These are phyloP conservation scores for Acanthosepion pharaonis DNA, from an alignment of 2,888 invertebrate genomes.

Conservation along the genomic window DNA sequence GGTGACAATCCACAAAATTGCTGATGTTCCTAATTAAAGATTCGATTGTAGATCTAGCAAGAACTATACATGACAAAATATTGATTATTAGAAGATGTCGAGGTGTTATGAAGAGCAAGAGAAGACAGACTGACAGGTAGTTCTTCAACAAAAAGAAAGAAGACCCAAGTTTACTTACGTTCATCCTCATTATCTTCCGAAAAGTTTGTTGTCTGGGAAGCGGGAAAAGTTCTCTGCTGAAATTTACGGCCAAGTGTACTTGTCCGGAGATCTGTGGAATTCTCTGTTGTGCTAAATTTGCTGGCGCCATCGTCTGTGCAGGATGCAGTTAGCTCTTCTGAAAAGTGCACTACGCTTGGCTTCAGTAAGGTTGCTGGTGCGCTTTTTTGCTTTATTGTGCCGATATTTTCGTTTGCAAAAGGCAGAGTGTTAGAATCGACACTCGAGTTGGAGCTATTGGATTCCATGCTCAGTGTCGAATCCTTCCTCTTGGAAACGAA, in stretches of 20 bases:
- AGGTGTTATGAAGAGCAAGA: too few species aligned
- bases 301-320: not conserved
- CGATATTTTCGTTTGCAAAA: conserved; percentile 98
- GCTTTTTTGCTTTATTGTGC: conserved; percentile 91
- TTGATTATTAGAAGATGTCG: not conserved
- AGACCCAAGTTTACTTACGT: not conserved
- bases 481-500: conserved; percentile 52
- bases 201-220: not conserved
- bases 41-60: too few species aligned
- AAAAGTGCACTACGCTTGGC: conserved; percentile 66
- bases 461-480: conserved; percentile 59
- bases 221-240: not conserved
- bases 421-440: conserved; percentile 91
- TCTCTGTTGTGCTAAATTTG: not conserved
- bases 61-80: too few species aligned
- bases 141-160: too few species aligned
- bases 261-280: not conserved
- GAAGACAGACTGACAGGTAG: too few species aligned
- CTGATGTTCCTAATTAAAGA: too few species aligned
- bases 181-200: not conserved
- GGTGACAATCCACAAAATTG: too few species aligned
- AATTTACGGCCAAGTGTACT: not conserved
- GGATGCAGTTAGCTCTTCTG: not conserved
- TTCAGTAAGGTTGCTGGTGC: conserved; percentile 58
- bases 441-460: conserved; percentile 80